Evolutionary conservation across 2,797 vertebrate genomes (phyloP).

Genomic region (Alauda arvensis): DNA sequence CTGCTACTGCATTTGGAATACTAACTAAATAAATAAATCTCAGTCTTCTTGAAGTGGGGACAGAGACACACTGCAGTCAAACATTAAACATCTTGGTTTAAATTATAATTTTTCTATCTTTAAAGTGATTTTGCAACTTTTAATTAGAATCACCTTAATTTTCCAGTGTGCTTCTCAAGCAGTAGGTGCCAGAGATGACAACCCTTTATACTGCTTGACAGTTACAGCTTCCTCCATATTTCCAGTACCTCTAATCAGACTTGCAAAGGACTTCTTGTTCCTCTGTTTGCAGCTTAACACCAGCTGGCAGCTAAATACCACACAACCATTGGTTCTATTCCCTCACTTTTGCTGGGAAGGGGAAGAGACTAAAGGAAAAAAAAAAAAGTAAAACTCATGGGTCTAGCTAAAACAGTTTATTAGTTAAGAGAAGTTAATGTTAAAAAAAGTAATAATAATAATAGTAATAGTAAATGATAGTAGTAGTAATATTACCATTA

Average conservation of each 20-base stretch:
- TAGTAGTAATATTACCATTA: no score
- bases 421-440: background rate
- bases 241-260: background rate
- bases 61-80: background rate
- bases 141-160: background rate
- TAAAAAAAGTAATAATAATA: background rate
- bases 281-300: background rate
- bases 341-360: background rate
- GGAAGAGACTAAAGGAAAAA: no score
- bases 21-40: background rate
- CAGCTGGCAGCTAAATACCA: background rate
- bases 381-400: no score
- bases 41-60: background rate
- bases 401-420: background rate
- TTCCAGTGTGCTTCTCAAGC: background rate
- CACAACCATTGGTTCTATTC: background rate
- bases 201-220: background rate
- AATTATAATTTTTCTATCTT: background rate
- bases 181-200: background rate
- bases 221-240: background rate
- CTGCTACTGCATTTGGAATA: background rate
- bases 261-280: background rate
- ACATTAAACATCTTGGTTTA: background rate
- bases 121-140: background rate
- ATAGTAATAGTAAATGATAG: background rate